These are phyloP conservation scores for Erythrocercus mccallii DNA, from an alignment of 2,113 vertebrate species.

Conservation along the genomic window DNA sequence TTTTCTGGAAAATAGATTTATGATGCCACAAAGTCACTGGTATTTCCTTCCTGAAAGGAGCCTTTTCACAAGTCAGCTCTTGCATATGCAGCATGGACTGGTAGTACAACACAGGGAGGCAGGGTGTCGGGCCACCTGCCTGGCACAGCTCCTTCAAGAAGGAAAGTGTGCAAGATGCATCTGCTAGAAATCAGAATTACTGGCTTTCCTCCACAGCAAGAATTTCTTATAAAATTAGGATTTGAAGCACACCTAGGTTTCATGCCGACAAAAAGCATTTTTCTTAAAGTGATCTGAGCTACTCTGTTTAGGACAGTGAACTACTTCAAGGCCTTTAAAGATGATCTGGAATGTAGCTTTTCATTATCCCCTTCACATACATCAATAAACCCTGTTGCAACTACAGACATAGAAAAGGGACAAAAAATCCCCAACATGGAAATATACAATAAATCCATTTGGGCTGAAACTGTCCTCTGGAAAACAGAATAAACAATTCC, in stretches of 20 bases:
- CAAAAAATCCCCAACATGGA: neutral
- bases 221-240: neutral
- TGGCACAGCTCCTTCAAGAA: neutral
- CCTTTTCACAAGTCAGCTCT: neutral
- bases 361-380: neutral
- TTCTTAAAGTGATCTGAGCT: neutral
- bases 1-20: neutral
- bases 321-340: neutral
- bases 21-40: neutral
- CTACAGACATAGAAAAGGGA: neutral
- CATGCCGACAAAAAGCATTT: neutral
- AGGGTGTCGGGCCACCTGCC: neutral
- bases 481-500: conserved; percentile 15
- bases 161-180: neutral
- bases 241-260: neutral
- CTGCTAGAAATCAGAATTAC: neutral
- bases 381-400: conserved; percentile 6
- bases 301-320: neutral
- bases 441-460: conserved; percentile 15
- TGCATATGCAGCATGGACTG: accelerated
- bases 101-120: neutral
- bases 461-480: neutral
- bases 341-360: conserved; percentile 20
- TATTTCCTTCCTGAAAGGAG: neutral
- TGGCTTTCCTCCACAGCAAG: neutral